Percentiles rank a stretch among this genome's conserved stretches.
Conservation (phyloP, 2,888 invertebrate genomes). For the Apantesis nais region DNA sequence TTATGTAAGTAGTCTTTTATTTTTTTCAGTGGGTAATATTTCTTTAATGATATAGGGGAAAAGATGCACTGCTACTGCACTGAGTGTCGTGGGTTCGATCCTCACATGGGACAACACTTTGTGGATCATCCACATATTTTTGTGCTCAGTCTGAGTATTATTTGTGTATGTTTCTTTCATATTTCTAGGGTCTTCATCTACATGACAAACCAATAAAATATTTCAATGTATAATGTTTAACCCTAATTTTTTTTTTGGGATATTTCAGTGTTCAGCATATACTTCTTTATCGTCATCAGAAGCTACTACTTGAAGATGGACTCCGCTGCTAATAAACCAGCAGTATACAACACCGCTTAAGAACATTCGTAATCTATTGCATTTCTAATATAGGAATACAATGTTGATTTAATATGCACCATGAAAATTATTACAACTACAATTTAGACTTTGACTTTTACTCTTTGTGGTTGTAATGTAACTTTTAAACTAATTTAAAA, state of each 20-base stretch:
- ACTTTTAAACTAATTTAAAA: neutral
- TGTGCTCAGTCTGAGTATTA: too few relatives aligned
- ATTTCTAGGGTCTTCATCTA: too few relatives aligned
- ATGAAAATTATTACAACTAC: constrained; percentile 10
- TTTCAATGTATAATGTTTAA: neutral
- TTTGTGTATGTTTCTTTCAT: too few relatives aligned
- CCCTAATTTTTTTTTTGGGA: neutral
- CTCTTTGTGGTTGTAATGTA: neutral
- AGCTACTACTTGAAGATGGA: constrained; percentile 37
- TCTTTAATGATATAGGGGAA: neutral
- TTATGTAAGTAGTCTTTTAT: constrained; percentile 34
- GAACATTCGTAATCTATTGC: neutral
- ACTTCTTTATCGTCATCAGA: constrained; percentile 9
- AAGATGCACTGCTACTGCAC: too few relatives aligned
- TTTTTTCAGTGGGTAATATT: neutral
- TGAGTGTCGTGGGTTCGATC: too few relatives aligned
- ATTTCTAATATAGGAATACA: constrained; percentile 13
- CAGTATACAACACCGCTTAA: constrained; percentile 26
- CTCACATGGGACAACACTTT: too few relatives aligned
- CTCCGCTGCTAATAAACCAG: constrained; percentile 35
- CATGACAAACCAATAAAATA: neutral
- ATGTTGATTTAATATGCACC: constrained; percentile 11
- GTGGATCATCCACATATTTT: too few relatives aligned
- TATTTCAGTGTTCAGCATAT: neutral
- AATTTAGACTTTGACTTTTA: constrained; percentile 9